Evolutionary conservation across 2,797 vertebrate genomes (phyloP).

Genomic region (Pogonophryne albipinna): DNA sequence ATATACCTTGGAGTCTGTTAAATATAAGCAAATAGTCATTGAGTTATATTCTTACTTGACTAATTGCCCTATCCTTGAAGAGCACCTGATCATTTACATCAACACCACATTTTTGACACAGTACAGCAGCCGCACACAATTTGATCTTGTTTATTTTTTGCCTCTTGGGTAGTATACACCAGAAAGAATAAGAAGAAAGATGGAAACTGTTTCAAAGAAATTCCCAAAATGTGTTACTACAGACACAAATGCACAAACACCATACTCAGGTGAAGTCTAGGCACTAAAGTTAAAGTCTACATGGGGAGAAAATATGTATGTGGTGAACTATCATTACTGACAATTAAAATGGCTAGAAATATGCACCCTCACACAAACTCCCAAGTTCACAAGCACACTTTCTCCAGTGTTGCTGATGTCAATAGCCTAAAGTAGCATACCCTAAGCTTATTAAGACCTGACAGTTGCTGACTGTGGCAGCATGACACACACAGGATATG

Average conservation of each 20-base stretch:
- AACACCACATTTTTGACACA: no score
- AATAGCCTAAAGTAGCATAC: slow-evolving; percentile 33
- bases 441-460: slow-evolving; percentile 38
- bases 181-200: background rate
- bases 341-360: slow-evolving; percentile 36
- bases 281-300: slow-evolving; percentile 4
- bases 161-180: background rate
- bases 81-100: no score
- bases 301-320: slow-evolving; percentile 9
- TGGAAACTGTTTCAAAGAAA: background rate
- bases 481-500: slow-evolving; percentile 32
- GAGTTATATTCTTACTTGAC: no score
- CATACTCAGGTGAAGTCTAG: background rate
- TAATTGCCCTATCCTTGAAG: no score
- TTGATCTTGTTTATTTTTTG: background rate
- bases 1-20: no score
- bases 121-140: no score
- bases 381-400: slow-evolving; percentile 12
- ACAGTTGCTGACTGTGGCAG: slow-evolving; percentile 52
- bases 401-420: slow-evolving; percentile 36
- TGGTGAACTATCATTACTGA: slow-evolving; percentile 39
- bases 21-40: no score
- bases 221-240: background rate
- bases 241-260: background rate
- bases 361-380: slow-evolving; percentile 24